Percentiles rank a stretch among this genome's conserved stretches.
Conservation (phyloP, 2,888 invertebrate species). For the Pollenia angustigena region DNA sequence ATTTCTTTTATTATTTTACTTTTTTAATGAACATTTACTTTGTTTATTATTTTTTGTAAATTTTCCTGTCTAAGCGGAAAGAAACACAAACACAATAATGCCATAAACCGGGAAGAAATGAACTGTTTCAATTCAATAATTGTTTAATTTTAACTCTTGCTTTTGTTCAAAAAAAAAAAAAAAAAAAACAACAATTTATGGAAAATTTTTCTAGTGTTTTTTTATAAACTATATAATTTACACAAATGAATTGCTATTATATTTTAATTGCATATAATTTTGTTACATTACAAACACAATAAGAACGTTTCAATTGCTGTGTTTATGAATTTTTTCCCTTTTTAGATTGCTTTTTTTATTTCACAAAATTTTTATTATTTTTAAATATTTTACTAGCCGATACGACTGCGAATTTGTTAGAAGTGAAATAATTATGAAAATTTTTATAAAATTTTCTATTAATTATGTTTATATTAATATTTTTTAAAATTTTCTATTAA, state of each 20-base stretch:
- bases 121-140: conserved; percentile 35
- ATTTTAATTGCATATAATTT: conserved; percentile 18
- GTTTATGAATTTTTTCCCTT: conserved; percentile 3
- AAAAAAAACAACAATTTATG: neutral
- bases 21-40: neutral
- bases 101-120: conserved; percentile 24
- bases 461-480: neutral
- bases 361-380: neutral
- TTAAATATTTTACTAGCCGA: neutral
- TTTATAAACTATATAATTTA: conserved; percentile 39
- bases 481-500: neutral
- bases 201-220: neutral
- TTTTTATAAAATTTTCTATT: neutral
- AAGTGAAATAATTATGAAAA: conserved; percentile 11
- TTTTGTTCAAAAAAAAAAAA: too few relatives aligned
- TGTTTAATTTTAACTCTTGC: neutral
- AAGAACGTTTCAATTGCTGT: neutral
- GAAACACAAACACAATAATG: conserved; percentile 34
- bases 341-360: neutral
- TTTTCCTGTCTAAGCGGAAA: neutral
- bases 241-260: conserved; percentile 11
- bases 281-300: neutral
- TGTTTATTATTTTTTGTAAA: neutral
- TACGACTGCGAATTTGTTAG: neutral
- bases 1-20: conserved; percentile 1